Evolutionary conservation across 2,888 invertebrate species (phyloP).

Genomic region (Dicroscelio sp.): DNA sequence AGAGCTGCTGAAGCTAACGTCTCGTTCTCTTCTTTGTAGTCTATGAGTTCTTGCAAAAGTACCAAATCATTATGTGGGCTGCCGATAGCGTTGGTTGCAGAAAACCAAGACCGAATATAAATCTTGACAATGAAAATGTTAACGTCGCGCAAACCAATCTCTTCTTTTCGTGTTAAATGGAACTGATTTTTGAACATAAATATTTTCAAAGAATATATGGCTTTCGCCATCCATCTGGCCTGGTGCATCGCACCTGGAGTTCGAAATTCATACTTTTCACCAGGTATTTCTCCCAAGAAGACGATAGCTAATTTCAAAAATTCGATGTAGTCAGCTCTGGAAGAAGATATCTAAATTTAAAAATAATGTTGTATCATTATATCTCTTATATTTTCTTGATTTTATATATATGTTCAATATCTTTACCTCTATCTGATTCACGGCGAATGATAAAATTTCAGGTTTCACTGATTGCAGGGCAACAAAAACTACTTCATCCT

Average conservation of each 20-base stretch:
- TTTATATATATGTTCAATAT: too few relatives aligned
- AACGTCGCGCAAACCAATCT: background rate
- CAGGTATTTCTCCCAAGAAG: background rate
- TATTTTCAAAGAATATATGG: constrained; percentile 21
- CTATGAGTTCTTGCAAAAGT: background rate
- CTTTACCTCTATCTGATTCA: too few relatives aligned
- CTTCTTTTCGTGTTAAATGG: background rate
- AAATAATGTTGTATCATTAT: too few relatives aligned
- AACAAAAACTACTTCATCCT: too few relatives aligned
- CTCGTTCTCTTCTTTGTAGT: background rate
- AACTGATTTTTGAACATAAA: background rate
- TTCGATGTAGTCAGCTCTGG: too few relatives aligned
- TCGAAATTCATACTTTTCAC: background rate
- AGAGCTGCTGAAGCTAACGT: background rate
- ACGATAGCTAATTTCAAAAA: too few relatives aligned
- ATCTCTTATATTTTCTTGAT: too few relatives aligned
- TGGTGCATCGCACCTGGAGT: constrained; percentile 25
- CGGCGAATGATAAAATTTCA: too few relatives aligned
- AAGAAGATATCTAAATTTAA: too few relatives aligned
- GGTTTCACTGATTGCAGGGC: too few relatives aligned
- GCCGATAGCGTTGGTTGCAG: background rate
- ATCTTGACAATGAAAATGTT: background rate
- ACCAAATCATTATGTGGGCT: background rate
- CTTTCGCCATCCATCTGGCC: constrained; percentile 18
- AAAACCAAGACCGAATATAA: background rate